Evolutionary conservation across 2,113 vertebrate genomes (phyloP).

Genomic region (Cnemophilus loriae): DNA sequence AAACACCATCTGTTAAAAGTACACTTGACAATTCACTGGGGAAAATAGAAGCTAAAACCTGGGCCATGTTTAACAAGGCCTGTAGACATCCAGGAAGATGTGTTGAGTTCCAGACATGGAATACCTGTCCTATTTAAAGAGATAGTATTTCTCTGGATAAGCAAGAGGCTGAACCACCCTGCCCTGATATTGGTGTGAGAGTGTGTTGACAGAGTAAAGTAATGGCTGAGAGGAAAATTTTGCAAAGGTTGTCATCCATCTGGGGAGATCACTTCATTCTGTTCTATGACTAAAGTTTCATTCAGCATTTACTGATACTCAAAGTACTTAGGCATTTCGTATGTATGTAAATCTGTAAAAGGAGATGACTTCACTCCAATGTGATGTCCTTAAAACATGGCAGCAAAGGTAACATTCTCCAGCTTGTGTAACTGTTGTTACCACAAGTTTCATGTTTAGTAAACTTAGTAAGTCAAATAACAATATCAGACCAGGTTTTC

Average conservation of each 20-base stretch:
- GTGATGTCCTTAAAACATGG: background rate
- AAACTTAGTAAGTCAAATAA: rapidly evolving
- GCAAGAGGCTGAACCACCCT: background rate
- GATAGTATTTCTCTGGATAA: background rate
- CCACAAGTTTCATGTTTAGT: background rate
- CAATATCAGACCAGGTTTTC: background rate
- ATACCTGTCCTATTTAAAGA: background rate
- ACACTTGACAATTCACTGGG: background rate
- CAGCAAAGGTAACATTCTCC: background rate
- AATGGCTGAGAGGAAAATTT: background rate
- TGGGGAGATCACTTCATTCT: background rate
- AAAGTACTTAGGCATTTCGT: background rate
- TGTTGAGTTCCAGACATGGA: background rate
- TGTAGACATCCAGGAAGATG: background rate
- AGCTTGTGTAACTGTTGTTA: background rate
- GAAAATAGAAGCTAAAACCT: background rate
- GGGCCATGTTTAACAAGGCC: background rate
- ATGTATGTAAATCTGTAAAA: background rate
- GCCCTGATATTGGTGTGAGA: background rate
- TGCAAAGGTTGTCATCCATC: background rate
- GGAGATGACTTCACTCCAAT: background rate
- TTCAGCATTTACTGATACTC: background rate
- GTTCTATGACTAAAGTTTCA: background rate
- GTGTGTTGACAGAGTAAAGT: background rate
- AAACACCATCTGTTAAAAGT: constrained; percentile 10